phyloP scores from a whole-genome alignment of 2,113 vertebrate species.

The Pogonocichla stellata region DNA sequence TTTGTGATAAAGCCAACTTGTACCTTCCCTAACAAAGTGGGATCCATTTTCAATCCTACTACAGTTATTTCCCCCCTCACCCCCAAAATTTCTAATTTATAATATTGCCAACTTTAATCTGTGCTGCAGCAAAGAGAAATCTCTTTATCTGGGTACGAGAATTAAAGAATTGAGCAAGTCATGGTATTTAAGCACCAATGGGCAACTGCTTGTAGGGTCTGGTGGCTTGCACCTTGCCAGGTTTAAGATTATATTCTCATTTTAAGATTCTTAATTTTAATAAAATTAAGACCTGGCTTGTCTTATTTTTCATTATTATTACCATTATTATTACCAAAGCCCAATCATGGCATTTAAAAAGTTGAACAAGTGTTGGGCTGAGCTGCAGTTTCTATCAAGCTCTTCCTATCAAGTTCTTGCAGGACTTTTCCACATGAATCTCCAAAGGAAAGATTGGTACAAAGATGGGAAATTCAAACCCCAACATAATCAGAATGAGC shows the following conservation, averaged over 20 bases:
- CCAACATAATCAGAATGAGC: not conserved
- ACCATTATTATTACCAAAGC: not conserved
- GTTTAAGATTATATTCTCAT: not conserved
- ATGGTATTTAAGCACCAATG: not conserved
- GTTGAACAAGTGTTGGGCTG: not conserved
- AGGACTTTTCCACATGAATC: not conserved
- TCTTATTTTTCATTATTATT: not conserved
- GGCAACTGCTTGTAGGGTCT: not conserved
- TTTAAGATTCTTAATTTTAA: no score
- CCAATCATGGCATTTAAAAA: not conserved
- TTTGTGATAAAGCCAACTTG: not conserved
- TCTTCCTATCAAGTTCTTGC: not conserved
- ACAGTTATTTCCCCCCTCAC: fast-evolving
- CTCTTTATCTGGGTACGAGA: not conserved
- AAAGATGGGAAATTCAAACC: not conserved
- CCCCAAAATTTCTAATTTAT: not conserved
- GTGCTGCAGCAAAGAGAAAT: not conserved
- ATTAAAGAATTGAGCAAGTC: fast-evolving
- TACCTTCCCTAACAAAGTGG: not conserved
- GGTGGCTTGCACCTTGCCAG: fast-evolving
- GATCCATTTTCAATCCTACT: not conserved
- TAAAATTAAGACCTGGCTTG: not conserved
- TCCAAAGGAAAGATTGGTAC: not conserved
- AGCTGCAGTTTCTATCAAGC: not conserved
- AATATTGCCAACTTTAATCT: not conserved